Evolutionary conservation across 1,140 invertebrate species (phyloP), one percentile per base, ranked within the genome.

Genomic region (Phortica variegata): DNA sequence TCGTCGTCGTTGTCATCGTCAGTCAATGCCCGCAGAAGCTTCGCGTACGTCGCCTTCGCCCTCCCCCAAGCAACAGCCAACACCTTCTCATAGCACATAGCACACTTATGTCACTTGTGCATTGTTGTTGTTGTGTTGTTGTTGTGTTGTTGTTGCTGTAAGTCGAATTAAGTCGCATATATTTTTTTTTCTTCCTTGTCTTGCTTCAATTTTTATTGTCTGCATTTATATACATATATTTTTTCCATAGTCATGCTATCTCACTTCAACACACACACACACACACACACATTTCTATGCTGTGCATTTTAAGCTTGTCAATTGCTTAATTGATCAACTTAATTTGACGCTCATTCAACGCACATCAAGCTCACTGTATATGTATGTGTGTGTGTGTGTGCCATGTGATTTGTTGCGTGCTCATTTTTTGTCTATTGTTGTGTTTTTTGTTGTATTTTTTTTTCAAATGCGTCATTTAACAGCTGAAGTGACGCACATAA

Each of bases 311-410:
- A 15, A 33, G 45, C 59, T 57, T 54, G 56, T 66, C 68, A 71
- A 71, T 63, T 71, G 66, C 63, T 71, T 71, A 71, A 71, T 71
- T 71, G 66, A 71, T 71, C 68, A 71, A 71, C 66, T 71, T 68
- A 71, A 72, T 71, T 71, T 71, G 66, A 71, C 66, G 72, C 62
- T 72, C 63, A 66, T 62, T 56, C 60, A 58, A 61, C 23, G 23
- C 10, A 26, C n/a, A n/a, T n/a, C n/a, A n/a, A n/a, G n/a, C n/a
- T n/a, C n/a, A n/a, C n/a, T n/a, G n/a, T n/a, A n/a, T n/a, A n/a
- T n/a, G n/a, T n/a, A n/a, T n/a, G n/a, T n/a, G n/a, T n/a, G n/a
- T n/a, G n/a, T n/a, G n/a, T n/a, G n/a, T n/a, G n/a, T n/a, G n/a
- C n/a, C n/a, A n/a, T n/a, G n/a, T n/a, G n/a, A n/a, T n/a, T n/a